Base-by-base conservation (phyloP, 2,113 vertebrate species). In the Sinocyclocheilus anophthalmus region DNA sequence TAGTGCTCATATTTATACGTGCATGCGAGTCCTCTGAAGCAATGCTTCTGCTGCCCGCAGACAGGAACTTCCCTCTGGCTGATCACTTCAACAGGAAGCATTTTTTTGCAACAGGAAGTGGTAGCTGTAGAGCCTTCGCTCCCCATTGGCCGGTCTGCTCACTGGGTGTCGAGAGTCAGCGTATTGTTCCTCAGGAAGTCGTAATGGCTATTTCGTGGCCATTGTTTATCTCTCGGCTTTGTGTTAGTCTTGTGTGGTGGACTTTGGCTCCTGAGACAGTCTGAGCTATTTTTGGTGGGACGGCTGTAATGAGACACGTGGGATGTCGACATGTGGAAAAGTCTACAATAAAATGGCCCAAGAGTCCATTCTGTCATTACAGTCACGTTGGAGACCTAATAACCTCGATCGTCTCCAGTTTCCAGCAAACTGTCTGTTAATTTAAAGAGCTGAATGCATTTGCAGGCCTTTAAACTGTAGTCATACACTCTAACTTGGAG, bases 181-280 rank as follows among this genome's bases (percentile, higher is more conserved):
- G 77, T 91, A 92, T 93, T 93, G 91, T 95, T 92, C 76, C 90
- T 88, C 93, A 92, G 94, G 93, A 95, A 94, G 89, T 86, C 93
- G 90, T 88, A 88, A 86, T 76, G 84, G 63, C 84, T 88, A 85
- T 86, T 93, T 89, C 88, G 45, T 90, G 85, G 69, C 89, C 86
- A 92, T 95, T 94, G 91, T 95, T 90, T 90, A 91, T 90, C 88
- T 92, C 81, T 88, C 84, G 88, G 86, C 81, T 88, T 86, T 85
- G 42, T 81, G 61, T 81, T n/a, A n/a, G 55, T 39, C 30, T 42
- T 61, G 33, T 61, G 33, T 12, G 42, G 22, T 76, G 78, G 78
- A 61, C 24, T 77, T 77, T 55, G 75, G 48, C 75, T 77, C 24
- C 7, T 33, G 76, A 55, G 67, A 70, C 69, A 14, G 53, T 84